These are phyloP conservation scores for Watsonalla cultraria DNA, from an alignment of 2,888 invertebrate genomes.

Conservation along the genomic window DNA sequence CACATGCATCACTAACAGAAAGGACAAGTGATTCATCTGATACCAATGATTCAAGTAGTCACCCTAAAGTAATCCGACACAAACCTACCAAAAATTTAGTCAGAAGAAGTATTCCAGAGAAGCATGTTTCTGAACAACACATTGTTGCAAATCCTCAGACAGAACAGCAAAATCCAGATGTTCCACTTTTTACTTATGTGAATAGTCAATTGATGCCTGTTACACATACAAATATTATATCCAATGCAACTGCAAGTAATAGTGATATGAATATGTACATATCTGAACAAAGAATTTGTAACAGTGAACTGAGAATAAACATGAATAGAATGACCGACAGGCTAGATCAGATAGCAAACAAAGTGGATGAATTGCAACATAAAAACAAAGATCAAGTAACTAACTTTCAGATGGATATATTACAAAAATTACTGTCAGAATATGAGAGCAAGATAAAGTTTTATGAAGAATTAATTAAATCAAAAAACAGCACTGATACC, in stretches of 20 bases:
- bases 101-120: slow-evolving; percentile 37
- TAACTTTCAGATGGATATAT: slow-evolving; percentile 43
- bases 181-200: slow-evolving; percentile 21
- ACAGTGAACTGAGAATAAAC: slow-evolving; percentile 64
- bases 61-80: slow-evolving; percentile 40
- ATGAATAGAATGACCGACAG: slow-evolving; percentile 58
- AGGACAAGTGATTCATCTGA: slow-evolving; percentile 61
- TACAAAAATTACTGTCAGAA: slow-evolving; percentile 54
- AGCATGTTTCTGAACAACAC: slow-evolving; percentile 21
- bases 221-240: slow-evolving; percentile 26
- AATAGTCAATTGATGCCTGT: slow-evolving; percentile 46
- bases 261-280: slow-evolving; percentile 47
- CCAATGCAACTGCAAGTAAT: slow-evolving; percentile 18
- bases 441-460: slow-evolving; percentile 65
- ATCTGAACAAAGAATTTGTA: slow-evolving; percentile 61
- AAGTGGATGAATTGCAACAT: slow-evolving; percentile 34
- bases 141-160: slow-evolving; percentile 18
- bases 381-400: slow-evolving; percentile 16
- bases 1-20: slow-evolving; percentile 23
- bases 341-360: slow-evolving; percentile 48
- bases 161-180: slow-evolving; percentile 17
- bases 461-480: slow-evolving; percentile 52
- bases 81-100: slow-evolving; percentile 39
- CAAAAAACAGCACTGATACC: slow-evolving; percentile 27
- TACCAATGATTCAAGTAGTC: slow-evolving; percentile 36